Evolutionary conservation across 2,888 invertebrate species (phyloP).

Genomic region (Anticlea derivata): DNA sequence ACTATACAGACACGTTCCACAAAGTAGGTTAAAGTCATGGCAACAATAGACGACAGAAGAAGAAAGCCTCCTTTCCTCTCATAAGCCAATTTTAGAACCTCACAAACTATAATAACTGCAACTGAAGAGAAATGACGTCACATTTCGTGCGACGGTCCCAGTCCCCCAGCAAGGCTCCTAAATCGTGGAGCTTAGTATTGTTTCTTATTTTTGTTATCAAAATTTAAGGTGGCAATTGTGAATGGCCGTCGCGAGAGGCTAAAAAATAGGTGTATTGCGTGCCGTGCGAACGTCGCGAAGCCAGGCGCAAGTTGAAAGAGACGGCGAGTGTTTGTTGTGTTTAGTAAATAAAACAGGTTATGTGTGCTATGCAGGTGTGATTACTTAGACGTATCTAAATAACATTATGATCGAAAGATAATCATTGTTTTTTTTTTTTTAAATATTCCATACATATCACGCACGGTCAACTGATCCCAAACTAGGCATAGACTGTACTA

Average conservation of each 20-base stretch:
- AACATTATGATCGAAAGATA: too few relatives aligned
- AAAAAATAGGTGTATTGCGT: slow-evolving; percentile 69
- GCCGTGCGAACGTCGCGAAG: slow-evolving; percentile 36
- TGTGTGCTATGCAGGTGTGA: too few relatives aligned
- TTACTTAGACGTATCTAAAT: too few relatives aligned
- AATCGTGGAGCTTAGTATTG: slow-evolving; percentile 45
- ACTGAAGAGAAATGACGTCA: slow-evolving; percentile 34
- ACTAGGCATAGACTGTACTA: too few relatives aligned
- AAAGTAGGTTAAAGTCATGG: slow-evolving; percentile 4
- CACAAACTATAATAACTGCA: slow-evolving; percentile 32
- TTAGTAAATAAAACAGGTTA: background rate
- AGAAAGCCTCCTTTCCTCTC: slow-evolving; percentile 1
- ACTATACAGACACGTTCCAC: background rate
- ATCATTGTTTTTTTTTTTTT: too few relatives aligned
- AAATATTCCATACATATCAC: too few relatives aligned
- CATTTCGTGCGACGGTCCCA: slow-evolving; percentile 42
- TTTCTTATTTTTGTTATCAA: slow-evolving; percentile 57
- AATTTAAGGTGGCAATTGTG: slow-evolving; percentile 54
- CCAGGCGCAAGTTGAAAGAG: slow-evolving; percentile 36
- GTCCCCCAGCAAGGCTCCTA: slow-evolving; percentile 29
- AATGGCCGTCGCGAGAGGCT: slow-evolving; percentile 50
- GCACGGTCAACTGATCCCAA: too few relatives aligned
- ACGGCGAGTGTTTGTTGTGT: slow-evolving; percentile 11
- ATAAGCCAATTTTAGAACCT: slow-evolving; percentile 23
- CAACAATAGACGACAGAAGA: slow-evolving; percentile 4